phyloP scores from a whole-genome alignment of 2,888 invertebrate genomes.

The Eupithecia subumbrata region DNA sequence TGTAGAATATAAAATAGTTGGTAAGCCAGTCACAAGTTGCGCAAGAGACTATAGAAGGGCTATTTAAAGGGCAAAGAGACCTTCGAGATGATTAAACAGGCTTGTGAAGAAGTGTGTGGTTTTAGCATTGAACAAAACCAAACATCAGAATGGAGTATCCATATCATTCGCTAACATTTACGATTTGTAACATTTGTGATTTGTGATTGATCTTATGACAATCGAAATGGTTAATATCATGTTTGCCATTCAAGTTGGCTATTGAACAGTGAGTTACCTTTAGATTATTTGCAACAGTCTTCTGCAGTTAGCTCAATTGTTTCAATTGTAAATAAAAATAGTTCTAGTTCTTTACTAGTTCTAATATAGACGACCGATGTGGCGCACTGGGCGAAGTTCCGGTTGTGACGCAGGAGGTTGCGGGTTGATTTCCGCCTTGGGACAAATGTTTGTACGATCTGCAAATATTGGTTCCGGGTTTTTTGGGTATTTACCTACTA shows the following conservation, averaged over 20 bases:
- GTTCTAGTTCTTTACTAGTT: no score
- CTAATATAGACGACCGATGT: no score
- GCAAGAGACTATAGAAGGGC: constrained; percentile 34
- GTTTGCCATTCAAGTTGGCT: not conserved
- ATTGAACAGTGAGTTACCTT: not conserved
- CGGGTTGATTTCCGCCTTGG: no score
- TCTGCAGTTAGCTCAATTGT: no score
- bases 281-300: no score
- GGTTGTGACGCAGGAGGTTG: no score
- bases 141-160: not conserved
- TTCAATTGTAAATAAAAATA: no score
- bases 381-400: no score
- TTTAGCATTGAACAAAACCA: not conserved
- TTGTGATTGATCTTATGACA: not conserved
- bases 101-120: not conserved
- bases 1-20: constrained; percentile 5
- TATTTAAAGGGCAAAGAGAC: constrained; percentile 27
- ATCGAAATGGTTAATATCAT: not conserved
- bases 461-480: no score
- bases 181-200: no score
- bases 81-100: constrained; percentile 12
- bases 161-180: not conserved
- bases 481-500: no score
- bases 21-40: constrained; percentile 36
- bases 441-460: no score